Evolutionary conservation across 1,140 invertebrate genomes (phyloP).

Genomic region (Rhyacophila brunnea): DNA sequence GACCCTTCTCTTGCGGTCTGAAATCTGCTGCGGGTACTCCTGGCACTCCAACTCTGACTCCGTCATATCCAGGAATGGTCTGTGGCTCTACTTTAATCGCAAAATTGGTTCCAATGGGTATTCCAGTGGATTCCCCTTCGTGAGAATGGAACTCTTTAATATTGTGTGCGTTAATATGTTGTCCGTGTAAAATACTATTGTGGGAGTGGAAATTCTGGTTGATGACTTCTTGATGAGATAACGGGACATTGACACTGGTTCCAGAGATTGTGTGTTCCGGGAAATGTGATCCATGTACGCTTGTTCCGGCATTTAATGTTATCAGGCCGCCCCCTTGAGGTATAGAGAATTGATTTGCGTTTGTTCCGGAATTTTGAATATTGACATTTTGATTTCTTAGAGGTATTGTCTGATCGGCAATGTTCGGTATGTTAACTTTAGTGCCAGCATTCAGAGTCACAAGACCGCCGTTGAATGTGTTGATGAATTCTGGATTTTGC

Average conservation of each 20-base stretch:
- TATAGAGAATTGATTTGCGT: constrained; percentile 19
- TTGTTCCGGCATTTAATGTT: constrained; percentile 29
- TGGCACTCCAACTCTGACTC: constrained; percentile 10
- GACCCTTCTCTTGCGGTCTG: constrained; percentile 25
- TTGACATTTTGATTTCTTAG: constrained; percentile 1
- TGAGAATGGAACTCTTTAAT: constrained; percentile 27
- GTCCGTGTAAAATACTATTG: background rate
- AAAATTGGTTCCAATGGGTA: constrained; percentile 52
- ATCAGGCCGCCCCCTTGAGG: constrained; percentile 31
- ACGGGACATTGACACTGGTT: constrained; percentile 18
- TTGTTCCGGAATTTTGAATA: constrained; percentile 6
- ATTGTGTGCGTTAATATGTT: constrained; percentile 12
- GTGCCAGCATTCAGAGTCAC: constrained; percentile 33
- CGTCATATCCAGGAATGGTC: constrained; percentile 13
- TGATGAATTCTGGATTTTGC: constrained; percentile 18
- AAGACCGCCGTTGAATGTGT: constrained; percentile 29
- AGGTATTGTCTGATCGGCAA: background rate
- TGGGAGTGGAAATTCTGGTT: constrained; percentile 13
- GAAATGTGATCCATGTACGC: constrained; percentile 24
- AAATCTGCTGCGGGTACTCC: constrained; percentile 23
- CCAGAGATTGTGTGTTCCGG: constrained; percentile 33
- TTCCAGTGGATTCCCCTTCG: constrained; percentile 43
- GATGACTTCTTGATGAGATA: constrained; percentile 5
- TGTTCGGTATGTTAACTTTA: constrained; percentile 31
- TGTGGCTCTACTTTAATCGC: constrained; percentile 49